Evolutionary conservation across 2,797 vertebrate species (phyloP), one percentile per base, ranked within the genome.

Genomic region (Otolemur crassicaudatus): DNA sequence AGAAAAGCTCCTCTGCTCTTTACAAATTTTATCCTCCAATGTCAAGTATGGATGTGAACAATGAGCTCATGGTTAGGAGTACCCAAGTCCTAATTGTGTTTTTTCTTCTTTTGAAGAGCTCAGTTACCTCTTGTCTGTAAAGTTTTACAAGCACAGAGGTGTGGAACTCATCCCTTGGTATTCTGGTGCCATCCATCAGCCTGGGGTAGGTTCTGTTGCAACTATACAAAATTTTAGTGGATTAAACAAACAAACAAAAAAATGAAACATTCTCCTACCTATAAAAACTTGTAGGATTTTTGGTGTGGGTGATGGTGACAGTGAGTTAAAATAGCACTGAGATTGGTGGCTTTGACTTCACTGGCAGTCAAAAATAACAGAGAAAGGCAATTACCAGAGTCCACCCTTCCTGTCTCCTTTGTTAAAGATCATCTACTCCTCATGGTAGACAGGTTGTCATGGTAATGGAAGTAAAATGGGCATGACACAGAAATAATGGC

Each of bases 371-470:
- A 77, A 92, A 95, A 76, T 49, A 93, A 80, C 29, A 94, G 43
- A 84, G 79, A 94, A 96, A 89, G 5, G 37, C 63, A 93, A 93
- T 92, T 75, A 93, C 12, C 25, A 79, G 43, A 60, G 81, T 73
- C 65, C 2, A 89, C 5, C 29, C 23, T 43, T 83, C 49, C 17
- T 65, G 40, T 23, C 11, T 91, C n/a, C 76, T 95, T 73, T 81
- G 31, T 93, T 91, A 92, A 93, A 83, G 60, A 88, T 83, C 16
- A 94, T 86, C 40, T 75, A 43, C 49, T 82, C 10, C 27, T 69
- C 65, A 72, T 76, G 23, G 60, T 5, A 95, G 22, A 40, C 19
- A 76, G 63, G 70, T 75, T 70, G 40, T 82, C 80, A 84, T 80
- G 70, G 80, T 27, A 58, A 89, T 83, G 31, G 60, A 92, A 86